These are phyloP conservation scores for Tangara arthus DNA, from an alignment of 2,797 vertebrate genomes.

Conservation along the genomic window DNA sequence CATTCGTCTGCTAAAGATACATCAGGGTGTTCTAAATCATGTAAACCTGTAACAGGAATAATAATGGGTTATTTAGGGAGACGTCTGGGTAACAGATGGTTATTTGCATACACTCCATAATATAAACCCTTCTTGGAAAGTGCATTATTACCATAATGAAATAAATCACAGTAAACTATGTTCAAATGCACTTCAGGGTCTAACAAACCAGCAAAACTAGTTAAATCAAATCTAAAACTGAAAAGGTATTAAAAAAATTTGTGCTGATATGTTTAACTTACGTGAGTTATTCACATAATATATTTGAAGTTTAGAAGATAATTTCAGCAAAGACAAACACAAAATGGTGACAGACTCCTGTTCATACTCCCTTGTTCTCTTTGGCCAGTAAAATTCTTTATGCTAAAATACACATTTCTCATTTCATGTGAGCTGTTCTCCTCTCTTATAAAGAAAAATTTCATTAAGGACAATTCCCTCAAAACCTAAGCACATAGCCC, in stretches of 20 bases:
- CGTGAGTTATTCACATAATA: background rate
- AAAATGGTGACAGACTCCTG: background rate
- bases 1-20: constrained; percentile 95
- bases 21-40: constrained; percentile 97
- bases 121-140: constrained; percentile 23
- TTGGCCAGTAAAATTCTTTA: background rate
- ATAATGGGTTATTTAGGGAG: constrained; percentile 45
- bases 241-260: background rate
- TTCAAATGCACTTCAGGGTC: background rate
- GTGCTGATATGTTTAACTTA: background rate
- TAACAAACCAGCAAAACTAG: constrained; percentile 14
- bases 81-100: background rate
- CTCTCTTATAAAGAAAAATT: background rate
- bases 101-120: constrained; percentile 43
- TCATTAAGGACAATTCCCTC: background rate
- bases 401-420: background rate
- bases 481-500: background rate
- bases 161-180: constrained; percentile 37
- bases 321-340: background rate
- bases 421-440: background rate
- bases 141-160: background rate
- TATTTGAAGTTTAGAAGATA: background rate
- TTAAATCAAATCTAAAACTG: background rate
- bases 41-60: constrained; percentile 84
- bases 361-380: background rate